phyloP scores from a whole-genome alignment of 2,113 vertebrate species.

The Clarias macrocephalus region DNA sequence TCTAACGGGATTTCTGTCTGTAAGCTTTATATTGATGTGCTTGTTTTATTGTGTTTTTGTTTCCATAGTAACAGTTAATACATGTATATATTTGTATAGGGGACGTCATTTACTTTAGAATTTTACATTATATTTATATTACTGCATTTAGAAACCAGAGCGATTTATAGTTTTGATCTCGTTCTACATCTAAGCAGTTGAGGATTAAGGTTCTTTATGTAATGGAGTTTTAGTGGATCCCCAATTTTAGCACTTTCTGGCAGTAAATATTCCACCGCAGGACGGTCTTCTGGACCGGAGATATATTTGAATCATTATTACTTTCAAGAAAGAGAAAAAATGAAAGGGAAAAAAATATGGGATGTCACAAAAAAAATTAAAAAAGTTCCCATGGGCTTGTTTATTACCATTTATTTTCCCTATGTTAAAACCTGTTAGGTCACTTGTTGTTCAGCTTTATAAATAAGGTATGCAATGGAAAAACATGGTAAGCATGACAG shows the following conservation, averaged over 20 bases:
- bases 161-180: too few relatives aligned
- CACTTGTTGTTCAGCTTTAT: too few relatives aligned
- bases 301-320: not conserved
- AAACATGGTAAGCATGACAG: too few relatives aligned
- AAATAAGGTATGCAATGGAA: too few relatives aligned
- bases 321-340: not conserved
- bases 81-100: not conserved
- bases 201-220: not conserved
- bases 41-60: not conserved
- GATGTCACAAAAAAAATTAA: too few relatives aligned
- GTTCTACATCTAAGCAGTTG: too few relatives aligned
- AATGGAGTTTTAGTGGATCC: not conserved
- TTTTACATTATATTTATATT: too few relatives aligned
- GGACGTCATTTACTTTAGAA: not conserved
- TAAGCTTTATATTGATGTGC: not conserved
- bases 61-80: not conserved
- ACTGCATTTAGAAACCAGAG: too few relatives aligned
- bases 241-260: not conserved
- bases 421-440: too few relatives aligned
- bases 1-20: not conserved
- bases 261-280: not conserved
- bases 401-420: too few relatives aligned
- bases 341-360: not conserved
- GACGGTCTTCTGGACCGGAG: not conserved
- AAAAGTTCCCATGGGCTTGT: too few relatives aligned